Evolutionary conservation across 2,113 vertebrate genomes (phyloP).

Genomic region (Tilapia sparmanii): DNA sequence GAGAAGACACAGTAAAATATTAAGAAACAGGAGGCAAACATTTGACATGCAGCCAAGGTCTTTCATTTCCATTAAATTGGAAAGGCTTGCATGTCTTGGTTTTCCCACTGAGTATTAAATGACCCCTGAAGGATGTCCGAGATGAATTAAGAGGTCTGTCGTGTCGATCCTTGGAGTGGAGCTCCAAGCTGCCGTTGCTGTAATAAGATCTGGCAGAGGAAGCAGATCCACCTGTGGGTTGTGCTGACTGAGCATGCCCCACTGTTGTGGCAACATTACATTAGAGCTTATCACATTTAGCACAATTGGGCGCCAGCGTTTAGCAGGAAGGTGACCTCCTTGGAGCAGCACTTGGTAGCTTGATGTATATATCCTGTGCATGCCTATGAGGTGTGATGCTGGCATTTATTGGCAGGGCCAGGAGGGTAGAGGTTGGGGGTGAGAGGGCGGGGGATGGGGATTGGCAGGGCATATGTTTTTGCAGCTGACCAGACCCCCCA

Average conservation of each 20-base stretch:
- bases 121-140: constrained; percentile 54
- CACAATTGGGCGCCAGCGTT: constrained; percentile 40
- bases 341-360: constrained; percentile 1
- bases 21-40: constrained; percentile 15
- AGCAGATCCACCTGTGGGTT: constrained; percentile 65
- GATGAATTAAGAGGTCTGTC: constrained; percentile 60
- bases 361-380: constrained; percentile 6
- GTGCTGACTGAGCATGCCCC: constrained; percentile 54
- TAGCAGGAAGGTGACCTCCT: constrained; percentile 68
- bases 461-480: constrained; percentile 61
- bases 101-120: constrained; percentile 50
- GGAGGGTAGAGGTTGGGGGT: constrained; percentile 6
- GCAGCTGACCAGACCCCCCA: constrained; percentile 74
- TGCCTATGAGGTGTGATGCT: constrained; percentile 57
- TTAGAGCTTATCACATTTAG: constrained; percentile 52
- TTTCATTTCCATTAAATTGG: constrained; percentile 36
- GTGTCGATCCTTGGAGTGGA: constrained; percentile 46
- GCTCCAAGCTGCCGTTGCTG: constrained; percentile 15
- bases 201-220: constrained; percentile 59
- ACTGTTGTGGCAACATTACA: constrained; percentile 39
- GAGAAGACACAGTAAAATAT: constrained; percentile 33
- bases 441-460: neutral
- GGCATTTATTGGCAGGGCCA: constrained; percentile 65
- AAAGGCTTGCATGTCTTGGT: constrained; percentile 45
- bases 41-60: constrained; percentile 27